Evolutionary conservation across 2,888 invertebrate genomes (phyloP).

Genomic region (Drosophila bunnanda): DNA sequence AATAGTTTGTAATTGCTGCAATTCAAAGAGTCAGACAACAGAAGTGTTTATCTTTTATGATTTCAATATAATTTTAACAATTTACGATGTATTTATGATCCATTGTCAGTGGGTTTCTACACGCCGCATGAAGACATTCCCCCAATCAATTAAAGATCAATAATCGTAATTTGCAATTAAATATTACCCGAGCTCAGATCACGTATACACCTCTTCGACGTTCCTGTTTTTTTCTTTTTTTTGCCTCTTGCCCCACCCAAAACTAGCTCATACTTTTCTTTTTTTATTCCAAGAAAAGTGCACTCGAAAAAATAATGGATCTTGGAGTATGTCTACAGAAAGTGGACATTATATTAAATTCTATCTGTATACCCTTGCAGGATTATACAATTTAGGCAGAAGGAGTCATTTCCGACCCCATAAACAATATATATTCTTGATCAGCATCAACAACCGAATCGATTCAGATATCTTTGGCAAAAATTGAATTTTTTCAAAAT

Average conservation of each 20-base stretch:
- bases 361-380: too few species aligned
- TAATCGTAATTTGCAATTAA: slow-evolving; percentile 72
- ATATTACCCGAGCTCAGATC: slow-evolving; percentile 33
- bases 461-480: too few species aligned
- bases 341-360: too few species aligned
- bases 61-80: slow-evolving; percentile 3
- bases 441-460: too few species aligned
- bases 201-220: slow-evolving; percentile 9
- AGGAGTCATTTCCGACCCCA: too few species aligned
- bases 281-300: slow-evolving; percentile 39
- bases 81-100: slow-evolving; percentile 11
- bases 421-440: too few species aligned
- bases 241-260: slow-evolving; percentile 26
- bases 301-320: not conserved
- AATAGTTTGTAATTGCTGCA: not conserved
- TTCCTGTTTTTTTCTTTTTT: not conserved
- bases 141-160: slow-evolving; percentile 63
- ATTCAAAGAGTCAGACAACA: not conserved
- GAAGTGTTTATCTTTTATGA: slow-evolving; percentile 4
- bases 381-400: too few species aligned
- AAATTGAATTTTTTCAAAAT: too few species aligned
- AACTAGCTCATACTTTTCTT: slow-evolving; percentile 13
- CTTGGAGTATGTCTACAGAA: too few species aligned
- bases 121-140: slow-evolving; percentile 8
- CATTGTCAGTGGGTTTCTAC: slow-evolving; percentile 25